phyloP scores from a whole-genome alignment of 35 echinoderm and acorn worm genomes.

The Nesometra sesokonis region DNA sequence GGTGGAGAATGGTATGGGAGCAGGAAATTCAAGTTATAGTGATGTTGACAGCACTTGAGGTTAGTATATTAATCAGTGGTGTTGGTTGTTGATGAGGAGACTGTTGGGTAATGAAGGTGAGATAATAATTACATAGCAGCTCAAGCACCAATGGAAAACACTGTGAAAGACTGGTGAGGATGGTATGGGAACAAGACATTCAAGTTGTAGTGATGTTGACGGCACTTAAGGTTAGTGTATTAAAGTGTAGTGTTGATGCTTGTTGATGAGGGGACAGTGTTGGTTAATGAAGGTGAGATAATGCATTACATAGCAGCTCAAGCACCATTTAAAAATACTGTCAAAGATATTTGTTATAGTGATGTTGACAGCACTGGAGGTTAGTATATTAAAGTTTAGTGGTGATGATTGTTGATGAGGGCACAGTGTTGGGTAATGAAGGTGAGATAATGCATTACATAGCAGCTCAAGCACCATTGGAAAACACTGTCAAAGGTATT shows the following conservation, averaged over 20 bases:
- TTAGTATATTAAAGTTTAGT: constrained; percentile 5
- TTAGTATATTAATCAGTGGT: constrained; percentile 6
- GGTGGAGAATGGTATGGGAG: constrained; percentile 99
- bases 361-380: constrained; percentile 88
- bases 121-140: constrained; percentile 77
- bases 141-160: constrained; percentile 62
- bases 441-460: constrained; percentile 61
- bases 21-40: constrained; percentile 76
- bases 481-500: constrained; percentile 76
- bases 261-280: not conserved
- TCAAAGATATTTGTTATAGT: constrained; percentile 76
- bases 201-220: constrained; percentile 94
- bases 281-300: constrained; percentile 8
- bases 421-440: not conserved
- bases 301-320: constrained; percentile 75
- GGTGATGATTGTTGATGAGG: not conserved
- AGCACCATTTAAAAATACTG: constrained; percentile 71
- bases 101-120: not conserved
- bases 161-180: constrained; percentile 90
- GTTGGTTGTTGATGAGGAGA: no score
- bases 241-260: not conserved
- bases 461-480: constrained; percentile 62
- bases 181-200: constrained; percentile 82
- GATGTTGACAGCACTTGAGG: constrained; percentile 89
- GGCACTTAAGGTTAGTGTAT: constrained; percentile 54